These are phyloP conservation scores for Aurelia sp. DNA, from an alignment of 30 jellyfish, hydroid and myxozoan species.

Conservation along the genomic window DNA sequence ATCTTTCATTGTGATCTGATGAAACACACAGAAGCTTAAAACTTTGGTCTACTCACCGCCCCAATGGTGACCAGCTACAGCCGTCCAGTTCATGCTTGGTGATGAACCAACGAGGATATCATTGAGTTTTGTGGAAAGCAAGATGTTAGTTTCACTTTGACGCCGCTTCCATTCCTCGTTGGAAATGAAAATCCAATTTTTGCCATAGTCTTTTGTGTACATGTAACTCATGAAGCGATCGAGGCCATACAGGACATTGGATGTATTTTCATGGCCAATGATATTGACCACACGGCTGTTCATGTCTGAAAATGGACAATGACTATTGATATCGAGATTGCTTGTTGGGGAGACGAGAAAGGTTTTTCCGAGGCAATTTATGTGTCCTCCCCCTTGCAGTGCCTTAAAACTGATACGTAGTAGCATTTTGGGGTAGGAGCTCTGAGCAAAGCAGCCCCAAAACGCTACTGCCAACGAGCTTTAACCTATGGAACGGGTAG, in stretches of 20 bases:
- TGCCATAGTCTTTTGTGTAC: constrained; percentile 57
- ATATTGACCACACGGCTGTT: constrained; percentile 51
- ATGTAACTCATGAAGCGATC: constrained; percentile 65
- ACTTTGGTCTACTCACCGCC: constrained; percentile 54
- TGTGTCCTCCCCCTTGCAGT: too few species aligned
- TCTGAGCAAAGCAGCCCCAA: too few species aligned
- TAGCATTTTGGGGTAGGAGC: too few species aligned
- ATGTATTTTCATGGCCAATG: constrained; percentile 50
- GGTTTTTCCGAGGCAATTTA: too few species aligned
- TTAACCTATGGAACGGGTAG: too few species aligned
- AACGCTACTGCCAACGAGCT: too few species aligned
- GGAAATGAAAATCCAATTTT: constrained; percentile 66
- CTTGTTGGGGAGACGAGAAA: too few species aligned
- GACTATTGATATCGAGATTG: too few species aligned
- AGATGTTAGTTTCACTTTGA: not conserved
- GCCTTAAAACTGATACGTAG: too few species aligned
- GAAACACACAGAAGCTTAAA: too few species aligned
- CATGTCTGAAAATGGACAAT: constrained; percentile 24
- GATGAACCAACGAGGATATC: constrained; percentile 63
- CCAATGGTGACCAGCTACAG: constrained; percentile 59
- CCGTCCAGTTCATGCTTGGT: constrained; percentile 68
- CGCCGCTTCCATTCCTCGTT: constrained; percentile 72
- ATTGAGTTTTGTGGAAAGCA: constrained; percentile 39
- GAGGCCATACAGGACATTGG: constrained; percentile 61
- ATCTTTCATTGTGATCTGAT: too few species aligned